Percentiles rank a stretch among this genome's conserved stretches.
Evolutionary conservation across 1,140 invertebrate genomes (phyloP).

Genomic region (Drosophila fuyamai): DNA sequence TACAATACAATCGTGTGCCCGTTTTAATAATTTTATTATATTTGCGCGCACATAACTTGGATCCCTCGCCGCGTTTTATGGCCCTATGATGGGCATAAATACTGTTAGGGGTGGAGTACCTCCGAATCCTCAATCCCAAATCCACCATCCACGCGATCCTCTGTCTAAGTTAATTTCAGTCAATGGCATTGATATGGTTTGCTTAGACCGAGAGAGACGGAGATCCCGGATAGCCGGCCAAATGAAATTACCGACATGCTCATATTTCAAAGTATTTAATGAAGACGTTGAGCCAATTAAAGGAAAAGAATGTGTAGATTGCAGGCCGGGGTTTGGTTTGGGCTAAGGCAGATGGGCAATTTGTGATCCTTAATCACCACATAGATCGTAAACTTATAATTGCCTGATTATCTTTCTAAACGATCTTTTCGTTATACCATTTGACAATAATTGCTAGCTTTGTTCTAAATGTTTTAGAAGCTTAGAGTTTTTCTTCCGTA

Average conservation of each 20-base stretch:
- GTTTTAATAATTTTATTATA: conserved; percentile 81
- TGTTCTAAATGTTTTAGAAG: too few relatives aligned
- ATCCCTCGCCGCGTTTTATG: conserved; percentile 55
- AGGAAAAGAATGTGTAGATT: conserved; percentile 15
- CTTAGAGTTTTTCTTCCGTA: too few relatives aligned
- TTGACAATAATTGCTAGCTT: background rate
- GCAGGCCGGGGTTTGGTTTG: conserved; percentile 7
- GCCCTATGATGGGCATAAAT: conserved; percentile 57
- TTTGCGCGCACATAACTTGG: conserved; percentile 72
- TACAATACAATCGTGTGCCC: conserved; percentile 51
- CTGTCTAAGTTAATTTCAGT: conserved; percentile 53
- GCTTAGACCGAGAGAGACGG: conserved; percentile 12
- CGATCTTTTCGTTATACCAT: conserved; percentile 12
- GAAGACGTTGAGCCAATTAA: conserved; percentile 28
- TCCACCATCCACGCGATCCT: conserved; percentile 11
- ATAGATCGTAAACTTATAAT: background rate
- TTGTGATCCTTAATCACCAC: conserved; percentile 6
- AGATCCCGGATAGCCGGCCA: conserved; percentile 8
- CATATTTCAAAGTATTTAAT: conserved; percentile 61
- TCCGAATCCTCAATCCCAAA: conserved; percentile 6
- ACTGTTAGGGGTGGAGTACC: conserved; percentile 32
- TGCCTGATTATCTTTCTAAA: conserved; percentile 5
- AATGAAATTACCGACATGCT: conserved; percentile 35
- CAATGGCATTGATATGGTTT: conserved; percentile 61
- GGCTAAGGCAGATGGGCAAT: conserved; percentile 8